These are phyloP conservation scores for Cybosia mesomella DNA, from an alignment of 2,888 invertebrate species.

Conservation along the genomic window DNA sequence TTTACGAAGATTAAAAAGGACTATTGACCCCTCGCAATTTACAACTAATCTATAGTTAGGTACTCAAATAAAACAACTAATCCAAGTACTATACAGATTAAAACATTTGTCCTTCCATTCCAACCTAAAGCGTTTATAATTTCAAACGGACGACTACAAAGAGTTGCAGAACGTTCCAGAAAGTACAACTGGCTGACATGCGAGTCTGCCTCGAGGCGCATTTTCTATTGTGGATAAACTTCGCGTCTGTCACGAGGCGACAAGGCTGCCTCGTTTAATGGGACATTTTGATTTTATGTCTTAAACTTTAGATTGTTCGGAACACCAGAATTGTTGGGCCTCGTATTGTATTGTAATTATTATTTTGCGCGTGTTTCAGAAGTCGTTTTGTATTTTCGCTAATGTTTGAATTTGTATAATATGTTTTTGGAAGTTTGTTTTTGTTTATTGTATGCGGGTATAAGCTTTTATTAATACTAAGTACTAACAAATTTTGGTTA, in stretches of 20 bases:
- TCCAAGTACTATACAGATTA: constrained; percentile 26
- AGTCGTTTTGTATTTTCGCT: constrained; percentile 41
- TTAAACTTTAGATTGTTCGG: constrained; percentile 49
- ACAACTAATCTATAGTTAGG: background rate
- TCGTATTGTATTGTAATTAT: constrained; percentile 51
- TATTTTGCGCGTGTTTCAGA: constrained; percentile 45
- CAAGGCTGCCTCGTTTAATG: constrained; percentile 46
- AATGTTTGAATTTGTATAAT: constrained; percentile 36
- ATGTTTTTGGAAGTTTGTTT: constrained; percentile 22
- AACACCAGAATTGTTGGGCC: constrained; percentile 35
- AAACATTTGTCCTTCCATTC: constrained; percentile 37
- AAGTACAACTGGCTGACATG: constrained; percentile 51
- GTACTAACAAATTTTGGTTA: background rate
- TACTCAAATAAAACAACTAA: constrained; percentile 18
- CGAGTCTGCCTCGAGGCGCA: constrained; percentile 55
- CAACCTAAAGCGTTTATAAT: constrained; percentile 66
- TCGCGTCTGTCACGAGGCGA: constrained; percentile 48
- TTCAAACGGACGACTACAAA: constrained; percentile 67
- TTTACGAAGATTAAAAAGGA: too few relatives aligned
- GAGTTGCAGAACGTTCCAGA: constrained; percentile 49
- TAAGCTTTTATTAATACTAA: constrained; percentile 6
- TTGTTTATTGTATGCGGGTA: constrained; percentile 9
- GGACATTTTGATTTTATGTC: constrained; percentile 51
- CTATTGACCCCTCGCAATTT: too few relatives aligned
- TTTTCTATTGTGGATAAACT: constrained; percentile 59